Percentiles rank a stretch among this genome's conserved stretches.
phyloP scores from a whole-genome alignment of 2,888 invertebrate genomes.

The Hymenopus coronatus region DNA sequence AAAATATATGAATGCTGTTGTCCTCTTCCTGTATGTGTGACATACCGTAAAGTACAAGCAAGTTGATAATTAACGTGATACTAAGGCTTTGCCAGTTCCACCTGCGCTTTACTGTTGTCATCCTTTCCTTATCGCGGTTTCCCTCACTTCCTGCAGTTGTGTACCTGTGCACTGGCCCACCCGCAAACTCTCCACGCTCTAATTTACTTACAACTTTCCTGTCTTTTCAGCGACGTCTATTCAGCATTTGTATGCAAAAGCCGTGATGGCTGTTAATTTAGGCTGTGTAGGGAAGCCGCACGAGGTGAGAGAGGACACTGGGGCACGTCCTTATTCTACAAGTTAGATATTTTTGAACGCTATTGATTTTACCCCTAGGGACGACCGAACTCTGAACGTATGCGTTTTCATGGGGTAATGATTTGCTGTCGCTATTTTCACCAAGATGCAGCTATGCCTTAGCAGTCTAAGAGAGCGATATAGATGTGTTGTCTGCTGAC shows the following conservation, averaged over 20 bases:
- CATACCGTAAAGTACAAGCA: too few species aligned
- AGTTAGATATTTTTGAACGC: not conserved
- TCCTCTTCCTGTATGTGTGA: too few species aligned
- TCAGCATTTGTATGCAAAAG: slow-evolving; percentile 28
- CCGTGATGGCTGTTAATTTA: slow-evolving; percentile 22
- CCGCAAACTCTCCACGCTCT: not conserved
- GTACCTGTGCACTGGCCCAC: not conserved
- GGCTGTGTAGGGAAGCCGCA: not conserved
- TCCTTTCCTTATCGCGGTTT: not conserved
- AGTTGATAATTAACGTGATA: too few species aligned
- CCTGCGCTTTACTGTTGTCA: not conserved
- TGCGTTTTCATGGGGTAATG: not conserved
- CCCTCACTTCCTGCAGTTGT: not conserved
- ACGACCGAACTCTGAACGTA: not conserved
- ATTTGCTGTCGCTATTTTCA: not conserved
- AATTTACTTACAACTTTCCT: slow-evolving; percentile 8
- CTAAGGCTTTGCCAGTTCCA: not conserved
- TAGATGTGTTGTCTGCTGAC: not conserved
- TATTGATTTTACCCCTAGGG: not conserved
- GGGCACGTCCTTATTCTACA: not conserved
- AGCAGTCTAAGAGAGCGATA: not conserved
- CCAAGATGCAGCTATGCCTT: not conserved
- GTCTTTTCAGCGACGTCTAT: not conserved
- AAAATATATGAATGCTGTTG: too few species aligned
- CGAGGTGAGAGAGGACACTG: not conserved